A percentile compares a stretch with the other conserved stretches of the same genome.
Evolutionary conservation across 2,888 invertebrate species (phyloP).

Genomic region (Operophtera brumata): DNA sequence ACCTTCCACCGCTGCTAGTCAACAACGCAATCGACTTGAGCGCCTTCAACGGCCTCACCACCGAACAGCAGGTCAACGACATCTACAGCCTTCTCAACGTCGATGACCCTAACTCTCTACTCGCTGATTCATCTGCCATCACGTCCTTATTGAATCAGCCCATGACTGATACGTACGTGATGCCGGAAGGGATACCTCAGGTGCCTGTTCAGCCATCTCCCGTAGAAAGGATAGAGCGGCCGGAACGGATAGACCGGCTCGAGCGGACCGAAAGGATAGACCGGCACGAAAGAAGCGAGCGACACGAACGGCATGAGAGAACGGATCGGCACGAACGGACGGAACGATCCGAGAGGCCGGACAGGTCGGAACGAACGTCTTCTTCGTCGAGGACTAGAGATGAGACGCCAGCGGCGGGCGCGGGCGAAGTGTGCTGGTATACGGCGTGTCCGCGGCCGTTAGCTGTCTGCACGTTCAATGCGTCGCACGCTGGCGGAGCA

Average conservation of each 20-base stretch:
- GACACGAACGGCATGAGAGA: slow-evolving; percentile 44
- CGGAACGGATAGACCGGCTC: slow-evolving; percentile 45
- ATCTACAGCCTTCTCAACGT: slow-evolving; percentile 66
- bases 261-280: slow-evolving; percentile 22
- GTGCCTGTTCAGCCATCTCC: slow-evolving; percentile 40
- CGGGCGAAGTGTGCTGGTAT: slow-evolving; percentile 74
- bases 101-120: slow-evolving; percentile 59
- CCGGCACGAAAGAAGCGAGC: slow-evolving; percentile 38
- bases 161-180: slow-evolving; percentile 55
- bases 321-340: slow-evolving; percentile 23
- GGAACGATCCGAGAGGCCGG: slow-evolving; percentile 41
- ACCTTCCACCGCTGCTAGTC: slow-evolving; percentile 64
- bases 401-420: slow-evolving; percentile 51
- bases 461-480: slow-evolving; percentile 79
- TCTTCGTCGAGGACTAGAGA: slow-evolving; percentile 39
- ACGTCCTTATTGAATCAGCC: slow-evolving; percentile 64
- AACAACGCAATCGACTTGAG: slow-evolving; percentile 61
- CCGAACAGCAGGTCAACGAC: slow-evolving; percentile 69
- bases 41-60: slow-evolving; percentile 60
- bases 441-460: slow-evolving; percentile 81
- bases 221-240: slow-evolving; percentile 39
- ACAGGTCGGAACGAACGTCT: slow-evolving; percentile 36
- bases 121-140: slow-evolving; percentile 64
- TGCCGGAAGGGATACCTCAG: slow-evolving; percentile 57
- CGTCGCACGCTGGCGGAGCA: slow-evolving; percentile 80